Conservation (phyloP, 37 sponge, comb jelly and placozoan species). For the Halisarca cf. caerulea region DNA sequence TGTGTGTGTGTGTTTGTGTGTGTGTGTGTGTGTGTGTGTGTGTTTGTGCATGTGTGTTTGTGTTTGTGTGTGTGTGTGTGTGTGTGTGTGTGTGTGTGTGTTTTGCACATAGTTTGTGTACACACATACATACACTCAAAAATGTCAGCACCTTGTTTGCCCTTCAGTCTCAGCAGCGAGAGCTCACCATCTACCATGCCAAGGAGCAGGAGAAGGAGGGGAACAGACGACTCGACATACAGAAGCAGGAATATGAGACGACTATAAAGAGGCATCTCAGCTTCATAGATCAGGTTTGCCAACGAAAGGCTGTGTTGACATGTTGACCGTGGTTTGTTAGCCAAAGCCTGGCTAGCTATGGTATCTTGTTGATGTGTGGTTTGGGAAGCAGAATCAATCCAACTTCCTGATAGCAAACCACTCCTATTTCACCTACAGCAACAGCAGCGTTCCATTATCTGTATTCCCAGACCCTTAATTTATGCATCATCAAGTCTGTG, state of each 20-base stretch:
- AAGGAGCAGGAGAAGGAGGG: constrained; percentile 88
- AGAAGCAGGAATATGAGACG: constrained; percentile 85
- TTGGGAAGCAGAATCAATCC: no score
- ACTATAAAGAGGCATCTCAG: constrained; percentile 81
- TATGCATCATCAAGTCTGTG: no score
- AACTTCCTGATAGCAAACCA: no score
- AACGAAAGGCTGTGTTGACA: no score
- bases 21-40: constrained; percentile 20
- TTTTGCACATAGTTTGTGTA: background rate
- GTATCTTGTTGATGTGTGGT: no score
- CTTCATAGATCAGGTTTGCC: constrained; percentile 88
- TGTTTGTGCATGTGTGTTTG: background rate
- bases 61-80: background rate
- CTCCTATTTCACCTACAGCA: no score
- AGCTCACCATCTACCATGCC: constrained; percentile 80
- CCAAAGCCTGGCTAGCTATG: no score
- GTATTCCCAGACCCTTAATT: no score
- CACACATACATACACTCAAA: background rate
- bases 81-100: no score
- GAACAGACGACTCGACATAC: constrained; percentile 73
- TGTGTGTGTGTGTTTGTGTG: constrained; percentile 31
- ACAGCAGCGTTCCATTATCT: no score
- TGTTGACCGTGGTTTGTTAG: no score
- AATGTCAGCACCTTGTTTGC: background rate
- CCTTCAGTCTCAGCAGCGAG: constrained; percentile 71